phyloP scores from a whole-genome alignment of 2,888 invertebrate genomes.

The Monochamus alternatus region DNA sequence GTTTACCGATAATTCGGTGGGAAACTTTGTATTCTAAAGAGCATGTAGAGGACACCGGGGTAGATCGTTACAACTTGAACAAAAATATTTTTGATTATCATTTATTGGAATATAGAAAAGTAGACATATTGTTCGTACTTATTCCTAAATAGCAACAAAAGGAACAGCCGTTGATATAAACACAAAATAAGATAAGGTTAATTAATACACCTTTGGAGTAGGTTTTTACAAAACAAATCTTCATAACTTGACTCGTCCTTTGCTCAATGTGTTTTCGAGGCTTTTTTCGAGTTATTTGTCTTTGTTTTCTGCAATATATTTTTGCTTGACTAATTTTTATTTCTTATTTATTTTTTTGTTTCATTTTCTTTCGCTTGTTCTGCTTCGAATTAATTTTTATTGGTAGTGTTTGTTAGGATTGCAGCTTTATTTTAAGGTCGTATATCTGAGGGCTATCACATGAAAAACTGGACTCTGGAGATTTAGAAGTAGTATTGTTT shows the following conservation, averaged over 20 bases:
- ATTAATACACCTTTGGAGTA: neutral
- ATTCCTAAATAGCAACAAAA: neutral
- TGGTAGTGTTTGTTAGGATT: neutral
- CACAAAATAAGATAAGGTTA: neutral
- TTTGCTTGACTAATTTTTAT: neutral
- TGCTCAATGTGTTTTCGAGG: neutral
- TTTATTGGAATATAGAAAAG: neutral
- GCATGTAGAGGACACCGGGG: conserved; percentile 1
- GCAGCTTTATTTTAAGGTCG: conserved; percentile 1
- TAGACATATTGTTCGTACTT: neutral
- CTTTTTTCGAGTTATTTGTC: neutral
- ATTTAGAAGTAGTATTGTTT: neutral
- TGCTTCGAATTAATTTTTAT: conserved; percentile 1
- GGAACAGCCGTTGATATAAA: neutral
- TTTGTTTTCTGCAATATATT: neutral
- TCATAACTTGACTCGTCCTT: neutral
- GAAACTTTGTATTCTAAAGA: too few relatives aligned
- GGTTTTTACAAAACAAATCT: neutral
- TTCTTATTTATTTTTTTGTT: neutral
- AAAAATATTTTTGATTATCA: neutral
- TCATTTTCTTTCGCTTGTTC: neutral
- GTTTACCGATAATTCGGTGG: too few relatives aligned
- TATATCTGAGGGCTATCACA: neutral
- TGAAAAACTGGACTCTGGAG: neutral
- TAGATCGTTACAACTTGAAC: conserved; percentile 1